Base-by-base conservation (phyloP, 1,140 invertebrate species). In the Calephelis virginiensis region DNA sequence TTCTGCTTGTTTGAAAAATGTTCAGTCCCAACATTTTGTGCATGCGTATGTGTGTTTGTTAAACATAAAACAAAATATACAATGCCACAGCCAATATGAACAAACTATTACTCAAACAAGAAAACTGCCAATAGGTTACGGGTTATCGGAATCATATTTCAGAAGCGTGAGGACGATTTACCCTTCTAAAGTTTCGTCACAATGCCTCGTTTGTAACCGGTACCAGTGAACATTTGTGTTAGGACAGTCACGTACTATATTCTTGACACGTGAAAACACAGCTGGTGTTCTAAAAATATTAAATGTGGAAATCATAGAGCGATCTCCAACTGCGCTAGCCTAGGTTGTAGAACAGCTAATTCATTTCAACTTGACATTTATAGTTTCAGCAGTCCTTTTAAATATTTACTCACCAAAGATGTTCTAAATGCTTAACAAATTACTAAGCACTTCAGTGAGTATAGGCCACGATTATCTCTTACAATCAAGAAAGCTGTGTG, bases 101-200 rank as follows among this genome's bases (percentile, higher is more conserved):
- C 82, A 81, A 80, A 84, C 72, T 78, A 80, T 82, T 85, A 81
- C 79, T 82, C 83, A 81, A 84, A 85, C 81, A 82, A 75, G 75
- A 64, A 75, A 77, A 76, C 79, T 77, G 76, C 81, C 81, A 89
- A 87, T 87, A 85, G 77, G 77, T 75, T 74, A 80, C 81, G 79
- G 86, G 80, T 89, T 89, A 89, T 89, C 83, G 86, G 85, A 89
- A 89, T 86, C 86, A 89, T 89, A 89, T 89, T 89, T 89, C 82
- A 89, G 73, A 76, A 79, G 87, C 86, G 86, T 89, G 86, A 81
- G 81, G 75, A 78, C 81, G 80, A 77, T 82, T 76, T 84, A 86
- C 80, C 83, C 84, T 86, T 77, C 74, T 73, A 81, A 82, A 75
- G 81, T 78, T 81, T 77, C 80, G 79, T 82, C 78, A 73, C 74